Percentiles rank a stretch among this genome's conserved stretches.
phyloP scores from a whole-genome alignment of 2,113 vertebrate genomes.

The Erythrolamprus reginae region DNA sequence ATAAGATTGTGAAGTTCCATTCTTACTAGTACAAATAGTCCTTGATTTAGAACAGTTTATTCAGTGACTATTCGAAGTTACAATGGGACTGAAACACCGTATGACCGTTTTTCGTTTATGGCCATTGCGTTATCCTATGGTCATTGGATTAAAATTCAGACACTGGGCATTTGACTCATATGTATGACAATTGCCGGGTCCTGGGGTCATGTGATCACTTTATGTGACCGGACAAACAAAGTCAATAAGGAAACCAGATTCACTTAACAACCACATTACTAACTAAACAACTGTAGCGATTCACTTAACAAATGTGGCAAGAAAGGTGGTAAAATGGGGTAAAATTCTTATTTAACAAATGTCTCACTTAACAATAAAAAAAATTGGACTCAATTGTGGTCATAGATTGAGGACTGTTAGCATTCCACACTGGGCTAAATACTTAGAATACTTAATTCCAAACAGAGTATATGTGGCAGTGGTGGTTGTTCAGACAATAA shows the following conservation, averaged over 20 bases:
- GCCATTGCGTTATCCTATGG: neutral
- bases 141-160: neutral
- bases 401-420: neutral
- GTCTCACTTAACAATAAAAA: neutral
- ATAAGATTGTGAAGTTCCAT: neutral
- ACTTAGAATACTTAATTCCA: no score
- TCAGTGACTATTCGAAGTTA: neutral
- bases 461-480: no score
- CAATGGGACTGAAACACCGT: neutral
- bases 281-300: neutral
- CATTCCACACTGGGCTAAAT: no score
- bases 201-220: neutral
- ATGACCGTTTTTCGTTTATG: neutral
- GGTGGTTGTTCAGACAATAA: no score
- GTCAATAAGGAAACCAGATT: neutral
- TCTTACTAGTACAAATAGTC: neutral
- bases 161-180: neutral
- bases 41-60: neutral
- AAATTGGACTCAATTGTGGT: neutral
- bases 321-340: neutral
- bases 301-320: neutral
- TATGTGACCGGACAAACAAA: neutral
- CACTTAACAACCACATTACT: neutral
- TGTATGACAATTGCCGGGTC: neutral
- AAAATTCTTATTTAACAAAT: neutral